Evolutionary conservation across 2,113 vertebrate genomes (phyloP), one percentile per base, ranked within the genome.

Genomic region (Rhagologus leucostigma): DNA sequence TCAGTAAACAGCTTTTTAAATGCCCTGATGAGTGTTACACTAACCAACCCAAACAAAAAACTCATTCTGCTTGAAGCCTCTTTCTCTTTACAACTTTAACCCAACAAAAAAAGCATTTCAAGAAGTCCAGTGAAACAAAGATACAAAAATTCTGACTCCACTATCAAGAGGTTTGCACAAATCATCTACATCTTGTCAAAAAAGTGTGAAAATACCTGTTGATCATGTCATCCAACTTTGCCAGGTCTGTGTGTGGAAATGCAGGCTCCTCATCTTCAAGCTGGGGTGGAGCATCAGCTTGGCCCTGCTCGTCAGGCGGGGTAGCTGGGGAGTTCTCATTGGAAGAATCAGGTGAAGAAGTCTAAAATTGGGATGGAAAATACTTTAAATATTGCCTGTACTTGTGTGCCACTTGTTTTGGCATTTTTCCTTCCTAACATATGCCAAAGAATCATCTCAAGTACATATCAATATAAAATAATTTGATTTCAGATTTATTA

Each of bases 151-250:
- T n/a, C 18, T 11, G 8, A 88, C 60, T 80, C 22, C n/a, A 16
- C 22, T 70, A 26, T 27, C 35, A 47, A 75, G 35, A 26, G 24
- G 62, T 18, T 33, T 39, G 11, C 46, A 70, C 13, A 56, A 78
- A 49, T 56, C 71, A 77, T 5, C 52, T 49, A 67, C 7, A 29
- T 2, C 18, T n/a, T 42, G 46, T 17, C 27, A 11, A 69, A 42
- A 60, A 82, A 62, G 33, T 3, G 9, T 78, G 39, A 88, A 79
- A 96, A 89, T 97, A 99, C 99, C 99, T 99, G 98, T 99, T 99
- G 98, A 99, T 99, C 99, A 99, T 99, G 98, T 99, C 99, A 98
- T 99, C 99, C 98, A 99, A 98, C 98, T 99, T 99, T 94, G 99
- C 99, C 98, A 99, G 98, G 98, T 99, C 99, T 96, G 99, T 99